Base-by-base conservation (phyloP, 2,113 vertebrate genomes). In the Cynopterus brachyotis region DNA sequence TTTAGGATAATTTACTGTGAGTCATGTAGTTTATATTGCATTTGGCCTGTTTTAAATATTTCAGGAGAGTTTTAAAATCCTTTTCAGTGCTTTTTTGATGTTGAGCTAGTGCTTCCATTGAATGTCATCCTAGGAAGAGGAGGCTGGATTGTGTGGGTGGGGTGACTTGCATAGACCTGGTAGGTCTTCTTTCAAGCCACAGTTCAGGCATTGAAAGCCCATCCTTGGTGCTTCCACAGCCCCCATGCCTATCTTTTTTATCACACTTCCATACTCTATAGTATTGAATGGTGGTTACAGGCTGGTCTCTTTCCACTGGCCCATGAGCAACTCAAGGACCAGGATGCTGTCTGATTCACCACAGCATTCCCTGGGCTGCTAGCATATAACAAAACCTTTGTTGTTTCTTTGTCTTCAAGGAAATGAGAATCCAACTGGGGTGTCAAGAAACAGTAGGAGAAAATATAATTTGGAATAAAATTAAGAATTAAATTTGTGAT, bases 1-100 rank as follows among this genome's bases (percentile, higher is more conserved):
- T 91, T 82, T 6, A 79, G 73, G 89, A n/a, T 28, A 59, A 57
- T 45, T 24, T 26, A 45, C 67, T 60, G 26, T 80, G 85, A 81
- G 24, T 53, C 66, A 50, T 32, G 24, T 6, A 10, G 40, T 53
- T 59, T 35, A 16, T 70, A 82, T 89, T 72, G 60, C 22, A 50
- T 89, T 53, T 85, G 50, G 45, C 13, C 42, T 57, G 22, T 62
- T 79, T 67, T n/a, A 4, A 89, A 79, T 15, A 9, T 13, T 60
- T 85, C n/a, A 12, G 22, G 2, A 20, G 22, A 66, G 5, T 92
- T 73, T 76, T 40, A n/a, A 35, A 67, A 76, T 42, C 42, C 53
- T 45, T 89, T 85, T 40, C 4, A 32, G 64, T 9, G 59, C 35
- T 37, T 37, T 88, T 22, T 64, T 59, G 67, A 50, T 59, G 64